Base-by-base conservation (phyloP, 2,113 vertebrate species). In the Ifrita kowaldi region DNA sequence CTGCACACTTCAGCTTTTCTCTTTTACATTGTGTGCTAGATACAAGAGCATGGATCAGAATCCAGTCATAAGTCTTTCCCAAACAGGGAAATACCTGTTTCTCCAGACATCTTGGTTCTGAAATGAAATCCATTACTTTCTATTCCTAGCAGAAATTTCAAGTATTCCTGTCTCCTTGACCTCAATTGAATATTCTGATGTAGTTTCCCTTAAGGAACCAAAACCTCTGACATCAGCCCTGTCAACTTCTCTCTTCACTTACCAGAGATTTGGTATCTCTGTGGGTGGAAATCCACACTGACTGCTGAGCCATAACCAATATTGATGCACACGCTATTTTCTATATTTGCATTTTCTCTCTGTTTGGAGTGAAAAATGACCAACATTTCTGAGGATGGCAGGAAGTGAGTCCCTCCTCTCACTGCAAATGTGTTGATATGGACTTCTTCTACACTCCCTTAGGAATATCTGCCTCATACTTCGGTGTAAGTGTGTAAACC, bases 281-380 rank as follows among this genome's bases (percentile, higher is more conserved):
- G 46, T 23, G 30, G 71, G 53, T 93, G 76, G 89, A 85, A 97
- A 88, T 73, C 37, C 76, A 46, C 86, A 83, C 30, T 89, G 94
- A 82, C 50, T 78, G 53, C 60, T 53, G 95, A 96, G 86, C 82
- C 64, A 35, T 75, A 73, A 79, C 59, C 65, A 96, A 23, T 96
- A 91, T 14, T 49, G 14, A 26, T 26, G 23, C 47, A 49, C 23
- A 49, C 47, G 26, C 24, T 26, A 15, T 26, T 49, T 49, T 49
- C 47, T 49, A 9, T 49, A 4, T 49, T 49, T 26, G 47, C 13
- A 7, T 49, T 49, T 49, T 49, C 47, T 49, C 47, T 49, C 24
- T 69, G 49, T 89, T 86, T 53, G 80, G 70, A 90, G 64, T 74
- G 74, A 39, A 93, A 96, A 96, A 85, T 32, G 3, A 81, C 37